These are phyloP conservation scores for Therioaphis trifolii DNA, from an alignment of 2,888 invertebrate genomes.

Conservation along the genomic window DNA sequence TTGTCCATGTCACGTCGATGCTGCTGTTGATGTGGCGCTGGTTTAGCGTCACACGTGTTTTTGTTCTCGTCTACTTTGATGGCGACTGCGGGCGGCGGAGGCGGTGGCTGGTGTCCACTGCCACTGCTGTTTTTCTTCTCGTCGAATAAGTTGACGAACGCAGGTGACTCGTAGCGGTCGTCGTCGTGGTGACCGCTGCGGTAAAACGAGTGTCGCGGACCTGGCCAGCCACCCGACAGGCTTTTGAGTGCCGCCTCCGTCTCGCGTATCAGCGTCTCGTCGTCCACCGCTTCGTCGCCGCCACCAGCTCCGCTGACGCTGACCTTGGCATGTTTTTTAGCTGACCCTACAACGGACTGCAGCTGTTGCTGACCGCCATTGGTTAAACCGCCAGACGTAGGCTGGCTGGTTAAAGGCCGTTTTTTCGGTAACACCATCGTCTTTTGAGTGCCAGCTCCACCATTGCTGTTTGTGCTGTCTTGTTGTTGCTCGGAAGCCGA, in stretches of 20 bases:
- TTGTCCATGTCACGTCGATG: slow-evolving; percentile 38
- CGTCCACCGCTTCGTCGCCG: slow-evolving; percentile 74
- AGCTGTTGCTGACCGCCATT: slow-evolving; percentile 63
- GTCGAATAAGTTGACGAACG: slow-evolving; percentile 86
- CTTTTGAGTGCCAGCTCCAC: slow-evolving; percentile 64
- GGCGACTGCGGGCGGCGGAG: slow-evolving; percentile 71
- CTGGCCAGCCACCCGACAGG: slow-evolving; percentile 83
- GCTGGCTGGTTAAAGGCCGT: slow-evolving; percentile 25
- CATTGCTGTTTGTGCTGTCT: slow-evolving; percentile 45
- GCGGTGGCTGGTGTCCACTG: slow-evolving; percentile 70
- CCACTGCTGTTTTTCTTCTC: slow-evolving; percentile 78
- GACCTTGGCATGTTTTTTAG: slow-evolving; percentile 67
- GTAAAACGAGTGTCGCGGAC: slow-evolving; percentile 74
- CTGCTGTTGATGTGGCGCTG: slow-evolving; percentile 7
- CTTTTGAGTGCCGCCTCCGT: slow-evolving; percentile 89
- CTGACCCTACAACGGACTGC: slow-evolving; percentile 27
- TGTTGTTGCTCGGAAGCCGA: slow-evolving; percentile 3
- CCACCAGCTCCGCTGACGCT: slow-evolving; percentile 68
- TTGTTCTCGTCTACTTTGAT: slow-evolving; percentile 72
- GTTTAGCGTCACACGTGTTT: slow-evolving; percentile 61
- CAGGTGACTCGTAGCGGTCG: slow-evolving; percentile 78
- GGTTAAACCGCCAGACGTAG: slow-evolving; percentile 65
- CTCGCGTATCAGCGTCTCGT: slow-evolving; percentile 86
- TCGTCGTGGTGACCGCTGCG: slow-evolving; percentile 72
- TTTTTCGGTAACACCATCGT: slow-evolving; percentile 58